Base-by-base conservation (phyloP, 1,140 invertebrate species). In the Himalopsyche phryganea region DNA sequence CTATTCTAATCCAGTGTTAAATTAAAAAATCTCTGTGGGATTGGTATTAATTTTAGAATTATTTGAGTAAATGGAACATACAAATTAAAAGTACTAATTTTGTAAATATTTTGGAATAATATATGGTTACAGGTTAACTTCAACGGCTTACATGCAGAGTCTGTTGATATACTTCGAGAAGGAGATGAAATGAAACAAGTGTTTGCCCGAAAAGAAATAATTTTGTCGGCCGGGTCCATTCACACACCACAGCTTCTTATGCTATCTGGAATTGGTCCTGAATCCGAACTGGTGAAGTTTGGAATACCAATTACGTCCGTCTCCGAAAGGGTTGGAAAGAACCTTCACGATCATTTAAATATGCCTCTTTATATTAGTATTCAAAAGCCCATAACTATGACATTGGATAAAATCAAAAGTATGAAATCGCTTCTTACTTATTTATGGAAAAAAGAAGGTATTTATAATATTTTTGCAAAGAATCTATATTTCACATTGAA, bases 301-400 rank as follows among this genome's bases (percentile, higher is more conserved):
- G 50, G 76, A 69, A 80, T 87, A 65, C 66, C 77, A 0, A 35
- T 80, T 1, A 68, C 83, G 42, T 66, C 69, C n/a, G 68, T 82
- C 41, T 70, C 83, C 33, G 72, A 79, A 4, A 55, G 66, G n/a
- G 83, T 88, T 1, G 87, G 86, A 0, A 68, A 71, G 32, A 86
- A 87, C 62, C 68, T 88, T 0, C 84, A 88, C 60, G 89, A 92
- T 66, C 89, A 91, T 64, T 72, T 89, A 59, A 84, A 86, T 66
- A 68, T 87, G 54, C 86, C 87, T 0, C 60, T 89, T 0, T 89
- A 84, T 55, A 80, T 88, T 1, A 84, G 83, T 50, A 73, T 88
- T 19, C 73, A 81, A 51, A 72, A 75, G 11, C 79, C 81, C 0
- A 74, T 85, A 33, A 87, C 83, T 61, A 73, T 86, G 11, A 89